phyloP scores from a whole-genome alignment of 1,140 invertebrate genomes.

The Pantala flavescens region DNA sequence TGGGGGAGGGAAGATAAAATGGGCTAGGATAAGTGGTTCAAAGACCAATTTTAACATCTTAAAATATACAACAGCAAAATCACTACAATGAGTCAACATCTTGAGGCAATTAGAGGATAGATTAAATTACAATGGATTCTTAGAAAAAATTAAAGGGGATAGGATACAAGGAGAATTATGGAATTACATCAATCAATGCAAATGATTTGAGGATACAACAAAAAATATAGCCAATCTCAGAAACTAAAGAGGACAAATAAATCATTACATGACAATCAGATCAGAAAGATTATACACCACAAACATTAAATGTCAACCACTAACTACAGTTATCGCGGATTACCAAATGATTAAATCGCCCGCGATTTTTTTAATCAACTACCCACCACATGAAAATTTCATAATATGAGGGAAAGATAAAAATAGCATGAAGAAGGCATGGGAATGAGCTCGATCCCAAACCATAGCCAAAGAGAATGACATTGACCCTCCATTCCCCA shows the following conservation, averaged over 20 bases:
- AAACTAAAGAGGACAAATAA: background rate
- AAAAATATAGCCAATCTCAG: background rate
- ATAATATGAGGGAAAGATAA: constrained; percentile 3
- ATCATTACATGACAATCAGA: background rate
- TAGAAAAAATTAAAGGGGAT: background rate
- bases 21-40: background rate
- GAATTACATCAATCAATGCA: background rate
- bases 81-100: constrained; percentile 9
- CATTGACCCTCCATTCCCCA: background rate
- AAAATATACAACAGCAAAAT: background rate
- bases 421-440: constrained; percentile 6
- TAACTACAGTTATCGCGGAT: background rate
- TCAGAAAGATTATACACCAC: constrained; percentile 10
- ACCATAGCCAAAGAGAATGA: constrained; percentile 1
- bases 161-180: background rate
- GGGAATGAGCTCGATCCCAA: background rate
- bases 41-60: background rate
- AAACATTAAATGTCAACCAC: constrained; percentile 7
- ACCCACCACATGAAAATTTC: background rate
- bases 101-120: background rate
- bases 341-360: constrained; percentile 1
- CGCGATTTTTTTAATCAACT: background rate
- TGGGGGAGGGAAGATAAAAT: constrained; percentile 5
- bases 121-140: background rate
- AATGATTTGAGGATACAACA: background rate